These are phyloP conservation scores for Gari tellinella DNA, from an alignment of 2,888 invertebrate genomes.

Conservation along the genomic window DNA sequence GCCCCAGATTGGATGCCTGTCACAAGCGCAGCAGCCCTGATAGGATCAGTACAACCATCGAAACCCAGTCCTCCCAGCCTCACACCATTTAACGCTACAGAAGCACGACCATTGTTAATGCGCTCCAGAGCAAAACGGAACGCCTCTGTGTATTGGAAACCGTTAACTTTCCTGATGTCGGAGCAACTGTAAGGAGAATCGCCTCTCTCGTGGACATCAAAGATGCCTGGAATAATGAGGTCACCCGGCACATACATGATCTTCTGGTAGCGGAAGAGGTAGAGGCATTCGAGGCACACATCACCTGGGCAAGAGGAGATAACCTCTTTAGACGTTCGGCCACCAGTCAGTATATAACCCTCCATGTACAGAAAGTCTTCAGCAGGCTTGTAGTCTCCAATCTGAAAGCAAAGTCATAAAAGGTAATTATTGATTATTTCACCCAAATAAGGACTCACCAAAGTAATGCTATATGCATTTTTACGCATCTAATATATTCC, in stretches of 20 bases:
- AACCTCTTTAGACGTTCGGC: constrained; percentile 15
- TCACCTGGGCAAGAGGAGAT: constrained; percentile 64
- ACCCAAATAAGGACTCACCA: too few species aligned
- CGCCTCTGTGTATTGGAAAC: constrained; percentile 78
- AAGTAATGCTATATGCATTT: too few species aligned
- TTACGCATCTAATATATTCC: too few species aligned
- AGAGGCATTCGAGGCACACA: constrained; percentile 78
- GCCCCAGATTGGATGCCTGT: constrained; percentile 71
- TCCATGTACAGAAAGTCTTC: constrained; percentile 48
- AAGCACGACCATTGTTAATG: constrained; percentile 69
- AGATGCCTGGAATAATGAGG: constrained; percentile 74
- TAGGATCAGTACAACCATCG: constrained; percentile 76
- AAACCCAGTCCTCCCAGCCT: constrained; percentile 77
- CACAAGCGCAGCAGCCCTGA: constrained; percentile 71
- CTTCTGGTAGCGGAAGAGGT: constrained; percentile 72
- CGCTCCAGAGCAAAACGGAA: constrained; percentile 75
- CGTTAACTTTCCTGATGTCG: constrained; percentile 65
- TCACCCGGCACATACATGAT: constrained; percentile 76
- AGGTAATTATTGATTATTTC: too few species aligned
- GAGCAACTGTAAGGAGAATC: constrained; percentile 75
- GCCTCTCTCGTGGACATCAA: constrained; percentile 77
- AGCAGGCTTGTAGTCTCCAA: constrained; percentile 60
- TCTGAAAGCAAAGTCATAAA: constrained; percentile 43
- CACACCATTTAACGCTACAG: constrained; percentile 66
- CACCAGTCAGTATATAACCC: constrained; percentile 38